Evolutionary conservation across 2,888 invertebrate genomes (phyloP).

Genomic region (Drosophila subquinaria): DNA sequence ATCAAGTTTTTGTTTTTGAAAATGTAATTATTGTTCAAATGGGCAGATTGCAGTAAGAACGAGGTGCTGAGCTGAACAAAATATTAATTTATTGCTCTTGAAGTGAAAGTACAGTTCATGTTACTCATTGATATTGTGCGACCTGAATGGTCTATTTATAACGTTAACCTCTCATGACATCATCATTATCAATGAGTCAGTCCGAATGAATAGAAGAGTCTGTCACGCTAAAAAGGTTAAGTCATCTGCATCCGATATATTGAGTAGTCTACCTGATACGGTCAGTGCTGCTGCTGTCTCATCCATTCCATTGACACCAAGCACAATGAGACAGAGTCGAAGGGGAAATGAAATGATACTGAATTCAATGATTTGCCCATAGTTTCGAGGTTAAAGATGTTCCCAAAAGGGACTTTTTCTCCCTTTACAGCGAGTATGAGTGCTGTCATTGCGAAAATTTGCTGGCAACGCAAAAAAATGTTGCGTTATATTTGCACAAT

Average conservation of each 20-base stretch:
- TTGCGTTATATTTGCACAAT: conserved; percentile 52
- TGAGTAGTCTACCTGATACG: background rate
- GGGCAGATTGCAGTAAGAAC: background rate
- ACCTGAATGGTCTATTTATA: background rate
- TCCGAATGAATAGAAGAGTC: background rate
- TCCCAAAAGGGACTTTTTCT: conserved; percentile 6
- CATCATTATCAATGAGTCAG: background rate
- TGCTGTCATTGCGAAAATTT: conserved; percentile 41
- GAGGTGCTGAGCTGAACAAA: too few species aligned
- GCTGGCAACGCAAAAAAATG: conserved; percentile 45
- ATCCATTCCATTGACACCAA: background rate
- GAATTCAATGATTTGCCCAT: conserved; percentile 12
- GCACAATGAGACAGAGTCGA: conserved; percentile 1
- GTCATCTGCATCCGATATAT: conserved; percentile 10
- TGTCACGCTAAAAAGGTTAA: conserved; percentile 3
- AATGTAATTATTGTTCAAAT: background rate
- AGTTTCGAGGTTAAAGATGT: conserved; percentile 22
- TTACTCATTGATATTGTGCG: background rate
- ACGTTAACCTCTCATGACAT: background rate
- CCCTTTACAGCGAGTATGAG: conserved; percentile 9
- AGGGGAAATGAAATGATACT: background rate
- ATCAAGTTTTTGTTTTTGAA: background rate
- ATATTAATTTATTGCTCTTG: background rate
- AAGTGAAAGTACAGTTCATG: background rate
- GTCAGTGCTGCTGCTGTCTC: conserved; percentile 1